Base-by-base conservation (phyloP, 2,113 vertebrate species). In the Mustelus asterias region DNA sequence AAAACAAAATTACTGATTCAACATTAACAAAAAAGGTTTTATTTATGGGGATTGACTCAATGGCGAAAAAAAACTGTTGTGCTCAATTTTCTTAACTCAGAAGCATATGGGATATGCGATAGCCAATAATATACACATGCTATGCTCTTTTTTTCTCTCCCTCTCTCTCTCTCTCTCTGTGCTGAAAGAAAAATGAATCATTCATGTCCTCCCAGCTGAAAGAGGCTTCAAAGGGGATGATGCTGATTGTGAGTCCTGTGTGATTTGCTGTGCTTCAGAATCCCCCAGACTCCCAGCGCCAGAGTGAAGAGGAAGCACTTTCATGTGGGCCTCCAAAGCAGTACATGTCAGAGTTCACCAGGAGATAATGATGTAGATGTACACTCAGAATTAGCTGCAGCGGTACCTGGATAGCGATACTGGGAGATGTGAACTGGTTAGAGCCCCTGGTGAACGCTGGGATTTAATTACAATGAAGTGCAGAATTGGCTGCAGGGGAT, bases 391-490 rank as follows among this genome's bases (percentile, higher is more conserved):
- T 98, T 97, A 98, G 97, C 97, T 98, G 97, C 98, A 96, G 97
- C 98, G 98, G 97, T 98, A 98, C 98, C 98, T 98, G 98, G 98
- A 97, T 98, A 97, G 97, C 97, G 97, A 85, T 96, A 97, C 98
- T 97, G 98, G 98, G 97, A 98, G 98, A 98, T 98, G 97, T 98
- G 98, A 98, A 97, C 96, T 97, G 98, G 98, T 97, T 96, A 97
- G 97, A 97, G 98, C 98, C 98, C 94, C 98, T 97, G 98, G 98
- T 98, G 98, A 98, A 98, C 97, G 97, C 97, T 98, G 97, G 97
- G 98, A 99, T 99, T 99, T 98, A 99, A 99, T 99, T 99, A 99
- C 98, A 98, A 97, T 98, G 98, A 98, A 98, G 98, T 98, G 98
- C 98, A 98, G 98, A 97, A 97, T 98, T 98, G 98, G 98, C 98